A percentile compares a stretch with the other conserved stretches of the same genome.
Conservation (phyloP, 2,888 invertebrate genomes). For the Rhogogaster chlorosoma region DNA sequence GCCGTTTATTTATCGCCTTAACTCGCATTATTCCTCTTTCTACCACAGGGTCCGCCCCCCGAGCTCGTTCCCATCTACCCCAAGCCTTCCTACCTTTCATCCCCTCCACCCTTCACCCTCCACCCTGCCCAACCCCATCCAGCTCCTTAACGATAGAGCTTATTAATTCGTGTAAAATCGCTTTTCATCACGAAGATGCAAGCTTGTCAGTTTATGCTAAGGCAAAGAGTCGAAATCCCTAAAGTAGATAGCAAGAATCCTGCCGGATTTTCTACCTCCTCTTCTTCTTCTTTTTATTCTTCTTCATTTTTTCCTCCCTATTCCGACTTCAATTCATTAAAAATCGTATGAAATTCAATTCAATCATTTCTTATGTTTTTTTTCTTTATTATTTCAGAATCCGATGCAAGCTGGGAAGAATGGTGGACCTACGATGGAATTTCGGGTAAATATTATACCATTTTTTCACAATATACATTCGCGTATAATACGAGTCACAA, state of each 20-base stretch:
- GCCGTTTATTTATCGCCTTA: constrained; percentile 50
- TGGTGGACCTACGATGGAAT: constrained; percentile 94
- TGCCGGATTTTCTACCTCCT: neutral
- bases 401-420: constrained; percentile 90
- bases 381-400: constrained; percentile 81
- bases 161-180: constrained; percentile 28
- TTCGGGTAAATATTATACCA: constrained; percentile 81
- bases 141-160: constrained; percentile 1
- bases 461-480: no score
- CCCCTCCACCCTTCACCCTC: neutral
- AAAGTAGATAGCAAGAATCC: neutral
- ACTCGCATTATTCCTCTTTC: constrained; percentile 37
- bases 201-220: neutral
- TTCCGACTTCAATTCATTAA: neutral
- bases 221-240: neutral
- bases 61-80: neutral
- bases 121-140: neutral
- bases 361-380: constrained; percentile 4
- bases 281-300: neutral
- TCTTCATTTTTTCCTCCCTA: neutral
- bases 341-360: neutral
- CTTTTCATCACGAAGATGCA: constrained; percentile 11
- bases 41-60: neutral
- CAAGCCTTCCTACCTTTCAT: neutral
- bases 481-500: no score